Evolutionary conservation across 1,140 invertebrate genomes (phyloP).

Genomic region (Ceratina japonica): DNA sequence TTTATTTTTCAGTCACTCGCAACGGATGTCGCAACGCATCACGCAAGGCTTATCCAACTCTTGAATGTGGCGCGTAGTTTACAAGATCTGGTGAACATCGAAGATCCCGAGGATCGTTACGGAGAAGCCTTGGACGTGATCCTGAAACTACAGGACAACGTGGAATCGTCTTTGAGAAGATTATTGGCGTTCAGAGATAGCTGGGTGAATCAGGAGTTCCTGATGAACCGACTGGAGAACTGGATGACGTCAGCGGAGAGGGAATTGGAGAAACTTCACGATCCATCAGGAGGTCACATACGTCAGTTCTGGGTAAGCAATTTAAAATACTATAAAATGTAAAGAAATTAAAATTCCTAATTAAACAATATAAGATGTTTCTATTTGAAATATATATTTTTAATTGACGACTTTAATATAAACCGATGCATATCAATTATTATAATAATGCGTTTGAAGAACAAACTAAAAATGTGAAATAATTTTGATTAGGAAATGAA

Average conservation of each 20-base stretch:
- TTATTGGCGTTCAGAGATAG: slow-evolving; percentile 87
- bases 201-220: slow-evolving; percentile 86
- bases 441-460: no score
- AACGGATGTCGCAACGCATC: slow-evolving; percentile 87
- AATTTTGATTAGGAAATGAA: slow-evolving; percentile 84
- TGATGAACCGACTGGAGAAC: slow-evolving; percentile 85
- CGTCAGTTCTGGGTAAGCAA: slow-evolving; percentile 87
- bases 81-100: slow-evolving; percentile 86
- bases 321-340: slow-evolving; percentile 8
- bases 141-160: slow-evolving; percentile 85
- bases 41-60: slow-evolving; percentile 86
- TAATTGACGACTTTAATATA: no score
- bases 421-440: no score
- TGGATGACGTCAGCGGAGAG: slow-evolving; percentile 87
- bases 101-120: slow-evolving; percentile 85
- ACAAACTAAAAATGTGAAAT: no score
- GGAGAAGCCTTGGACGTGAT: slow-evolving; percentile 85
- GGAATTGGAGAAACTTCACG: slow-evolving; percentile 80
- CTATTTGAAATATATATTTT: no score
- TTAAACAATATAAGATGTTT: no score
- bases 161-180: slow-evolving; percentile 85
- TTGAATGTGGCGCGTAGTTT: slow-evolving; percentile 86
- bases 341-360: no score
- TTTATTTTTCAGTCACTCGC: slow-evolving; percentile 82
- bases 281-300: slow-evolving; percentile 84